These are phyloP conservation scores for Probosciger aterrimus DNA, from an alignment of 2,113 vertebrate genomes.

Conservation along the genomic window DNA sequence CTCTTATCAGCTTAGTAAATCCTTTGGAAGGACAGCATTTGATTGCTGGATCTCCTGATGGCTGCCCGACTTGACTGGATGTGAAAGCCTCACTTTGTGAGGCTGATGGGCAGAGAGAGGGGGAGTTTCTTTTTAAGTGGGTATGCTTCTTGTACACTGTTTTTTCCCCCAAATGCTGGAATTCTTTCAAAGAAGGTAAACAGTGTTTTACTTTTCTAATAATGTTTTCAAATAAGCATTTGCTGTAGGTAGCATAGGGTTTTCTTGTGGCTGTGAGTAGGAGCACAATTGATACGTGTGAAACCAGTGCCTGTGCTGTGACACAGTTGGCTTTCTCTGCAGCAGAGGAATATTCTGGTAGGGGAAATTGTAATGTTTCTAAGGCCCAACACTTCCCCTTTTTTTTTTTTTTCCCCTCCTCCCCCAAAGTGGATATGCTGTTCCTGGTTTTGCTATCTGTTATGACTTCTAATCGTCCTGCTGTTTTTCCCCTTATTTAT, in stretches of 20 bases:
- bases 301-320: background rate
- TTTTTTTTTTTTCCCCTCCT: background rate
- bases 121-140: background rate
- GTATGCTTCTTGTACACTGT: background rate
- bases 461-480: background rate
- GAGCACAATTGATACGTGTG: background rate
- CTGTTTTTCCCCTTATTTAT: accelerated
- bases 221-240: background rate
- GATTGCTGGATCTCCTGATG: background rate
- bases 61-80: background rate
- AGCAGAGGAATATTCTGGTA: background rate
- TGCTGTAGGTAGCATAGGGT: background rate
- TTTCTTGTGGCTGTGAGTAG: background rate
- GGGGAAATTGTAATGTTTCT: background rate
- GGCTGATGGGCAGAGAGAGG: background rate
- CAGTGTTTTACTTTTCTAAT: background rate
- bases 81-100: background rate
- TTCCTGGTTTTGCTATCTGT: background rate
- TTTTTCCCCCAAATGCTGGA: background rate
- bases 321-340: background rate
- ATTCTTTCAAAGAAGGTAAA: background rate
- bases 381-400: background rate
- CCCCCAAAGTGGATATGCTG: background rate
- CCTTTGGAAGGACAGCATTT: background rate
- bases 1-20: background rate